Conservation (phyloP, 2,113 vertebrate genomes). For the Seriola aureovittata region DNA sequence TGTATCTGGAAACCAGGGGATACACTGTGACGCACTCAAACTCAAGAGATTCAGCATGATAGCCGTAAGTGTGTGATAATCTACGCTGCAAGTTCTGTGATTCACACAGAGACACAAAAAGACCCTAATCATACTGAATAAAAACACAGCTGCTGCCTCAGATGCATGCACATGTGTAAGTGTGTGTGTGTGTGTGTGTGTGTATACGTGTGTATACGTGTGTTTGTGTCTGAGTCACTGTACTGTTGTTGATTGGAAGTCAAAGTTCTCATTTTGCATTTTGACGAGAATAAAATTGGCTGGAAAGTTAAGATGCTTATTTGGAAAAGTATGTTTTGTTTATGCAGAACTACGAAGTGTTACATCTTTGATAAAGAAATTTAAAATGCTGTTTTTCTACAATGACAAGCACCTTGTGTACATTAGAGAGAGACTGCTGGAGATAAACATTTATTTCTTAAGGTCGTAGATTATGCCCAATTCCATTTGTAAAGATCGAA, state of each 20-base stretch:
- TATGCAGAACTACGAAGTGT: not conserved
- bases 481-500: slow-evolving; percentile 1
- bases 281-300: slow-evolving; percentile 37
- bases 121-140: slow-evolving; percentile 66
- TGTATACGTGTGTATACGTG: not conserved
- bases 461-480: not conserved
- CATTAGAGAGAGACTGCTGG: not conserved
- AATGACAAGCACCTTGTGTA: not conserved
- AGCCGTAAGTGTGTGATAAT: slow-evolving; percentile 49
- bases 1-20: slow-evolving; percentile 19
- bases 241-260: slow-evolving; percentile 42
- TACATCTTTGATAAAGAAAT: not conserved
- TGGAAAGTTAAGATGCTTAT: not conserved
- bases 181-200: not conserved
- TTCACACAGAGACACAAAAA: slow-evolving; percentile 67
- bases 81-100: slow-evolving; percentile 52
- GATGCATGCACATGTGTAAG: slow-evolving; percentile 8
- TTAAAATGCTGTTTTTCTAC: not conserved
- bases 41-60: slow-evolving; percentile 40
- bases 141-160: slow-evolving; percentile 73
- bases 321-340: slow-evolving; percentile 9
- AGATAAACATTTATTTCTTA: slow-evolving; percentile 3
- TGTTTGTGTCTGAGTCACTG: slow-evolving; percentile 23
- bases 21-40: slow-evolving; percentile 41
- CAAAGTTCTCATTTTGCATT: slow-evolving; percentile 47